Evolutionary conservation across 2,113 vertebrate genomes (phyloP).

Genomic region (Sapajus apella): DNA sequence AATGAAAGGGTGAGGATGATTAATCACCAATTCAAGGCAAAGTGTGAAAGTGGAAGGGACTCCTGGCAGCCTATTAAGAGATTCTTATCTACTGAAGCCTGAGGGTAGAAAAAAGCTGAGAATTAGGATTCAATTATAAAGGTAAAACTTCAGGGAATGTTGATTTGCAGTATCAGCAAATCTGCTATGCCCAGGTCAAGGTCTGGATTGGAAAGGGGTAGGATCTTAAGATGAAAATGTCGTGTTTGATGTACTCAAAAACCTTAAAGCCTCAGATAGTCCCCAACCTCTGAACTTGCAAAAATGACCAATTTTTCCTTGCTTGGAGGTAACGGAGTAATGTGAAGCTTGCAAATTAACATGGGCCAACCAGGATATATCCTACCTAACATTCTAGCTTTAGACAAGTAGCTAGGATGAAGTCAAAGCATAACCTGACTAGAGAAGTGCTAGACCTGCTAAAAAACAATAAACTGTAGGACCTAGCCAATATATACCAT

Average conservation of each 20-base stretch:
- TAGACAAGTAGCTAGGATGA: background rate
- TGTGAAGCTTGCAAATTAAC: background rate
- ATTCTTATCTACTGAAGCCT: background rate
- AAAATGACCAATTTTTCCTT: background rate
- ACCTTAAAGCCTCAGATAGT: background rate
- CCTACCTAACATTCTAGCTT: background rate
- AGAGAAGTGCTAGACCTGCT: background rate
- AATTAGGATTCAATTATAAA: background rate
- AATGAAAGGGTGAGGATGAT: background rate
- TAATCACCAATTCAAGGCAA: background rate
- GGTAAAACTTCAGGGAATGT: background rate
- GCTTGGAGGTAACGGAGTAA: background rate
- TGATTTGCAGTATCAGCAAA: background rate
- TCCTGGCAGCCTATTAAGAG: background rate
- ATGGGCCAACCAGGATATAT: background rate
- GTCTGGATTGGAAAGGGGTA: background rate
- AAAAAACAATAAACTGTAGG: background rate
- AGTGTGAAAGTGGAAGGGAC: background rate
- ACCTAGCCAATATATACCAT: background rate
- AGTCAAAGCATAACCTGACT: background rate
- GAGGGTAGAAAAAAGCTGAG: background rate
- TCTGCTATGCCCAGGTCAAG: background rate
- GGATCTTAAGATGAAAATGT: background rate
- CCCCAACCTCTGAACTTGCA: background rate
- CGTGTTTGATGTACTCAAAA: background rate